Conservation (phyloP, 2,888 invertebrate species). For the Stegana nigrithorax region DNA sequence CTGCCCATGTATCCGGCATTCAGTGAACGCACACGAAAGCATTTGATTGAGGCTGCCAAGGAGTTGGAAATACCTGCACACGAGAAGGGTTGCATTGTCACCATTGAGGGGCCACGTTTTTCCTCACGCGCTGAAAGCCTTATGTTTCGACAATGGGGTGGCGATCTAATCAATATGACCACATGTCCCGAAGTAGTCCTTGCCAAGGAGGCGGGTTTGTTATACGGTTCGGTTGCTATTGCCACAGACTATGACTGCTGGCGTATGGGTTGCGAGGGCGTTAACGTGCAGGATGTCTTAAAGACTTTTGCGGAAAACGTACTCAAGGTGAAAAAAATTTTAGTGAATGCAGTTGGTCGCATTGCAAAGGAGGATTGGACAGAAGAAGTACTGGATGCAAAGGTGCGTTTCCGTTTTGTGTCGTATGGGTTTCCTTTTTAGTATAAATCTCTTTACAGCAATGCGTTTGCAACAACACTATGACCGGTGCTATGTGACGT, state of each 20-base stretch:
- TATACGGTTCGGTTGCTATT: conserved; percentile 91
- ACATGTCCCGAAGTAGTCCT: conserved; percentile 94
- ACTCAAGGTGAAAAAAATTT: conserved; percentile 79
- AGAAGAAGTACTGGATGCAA: conserved; percentile 73
- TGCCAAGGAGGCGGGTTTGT: conserved; percentile 93
- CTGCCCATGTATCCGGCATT: conserved; percentile 93
- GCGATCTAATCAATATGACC: conserved; percentile 96
- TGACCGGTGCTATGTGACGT: conserved; percentile 60
- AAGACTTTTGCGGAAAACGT: conserved; percentile 84
- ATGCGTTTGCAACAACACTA: conserved; percentile 62
- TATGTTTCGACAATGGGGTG: conserved; percentile 88
- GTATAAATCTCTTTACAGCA: conserved; percentile 38
- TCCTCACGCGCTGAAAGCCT: conserved; percentile 93
- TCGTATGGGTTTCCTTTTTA: conserved; percentile 11
- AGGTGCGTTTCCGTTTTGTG: conserved; percentile 70
- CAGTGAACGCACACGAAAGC: conserved; percentile 78
- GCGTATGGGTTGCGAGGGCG: conserved; percentile 77
- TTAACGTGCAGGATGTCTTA: conserved; percentile 81
- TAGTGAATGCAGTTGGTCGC: conserved; percentile 78
- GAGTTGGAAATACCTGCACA: conserved; percentile 72
- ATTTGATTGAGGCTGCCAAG: conserved; percentile 76
- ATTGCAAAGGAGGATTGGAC: conserved; percentile 82
- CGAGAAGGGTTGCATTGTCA: conserved; percentile 71
- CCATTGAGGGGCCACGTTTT: conserved; percentile 91
- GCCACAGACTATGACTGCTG: conserved; percentile 99